These are phyloP conservation scores for Drosophila ananassae DNA, from an alignment of 1,140 invertebrate species.

Conservation along the genomic window DNA sequence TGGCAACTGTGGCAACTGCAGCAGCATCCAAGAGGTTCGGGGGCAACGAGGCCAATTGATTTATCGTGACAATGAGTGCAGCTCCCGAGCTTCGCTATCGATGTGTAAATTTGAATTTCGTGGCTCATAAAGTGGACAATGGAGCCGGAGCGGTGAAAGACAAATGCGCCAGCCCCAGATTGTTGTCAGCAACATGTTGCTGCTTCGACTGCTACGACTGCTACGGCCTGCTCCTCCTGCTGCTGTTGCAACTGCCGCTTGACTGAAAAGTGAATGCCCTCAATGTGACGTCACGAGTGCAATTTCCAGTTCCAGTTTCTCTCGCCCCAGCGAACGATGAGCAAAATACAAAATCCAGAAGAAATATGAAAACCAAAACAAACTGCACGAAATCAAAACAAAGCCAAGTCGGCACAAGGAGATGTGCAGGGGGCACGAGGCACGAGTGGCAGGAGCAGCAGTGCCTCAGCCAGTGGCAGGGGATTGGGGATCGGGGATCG, in stretches of 20 bases:
- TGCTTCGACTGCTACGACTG: conserved; percentile 8
- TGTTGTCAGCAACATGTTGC: conserved; percentile 74
- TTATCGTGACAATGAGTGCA: conserved; percentile 80
- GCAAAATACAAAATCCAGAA: conserved; percentile 81
- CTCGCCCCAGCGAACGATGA: conserved; percentile 58
- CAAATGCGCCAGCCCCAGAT: conserved; percentile 51
- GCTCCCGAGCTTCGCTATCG: conserved; percentile 60
- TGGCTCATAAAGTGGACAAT: conserved; percentile 76
- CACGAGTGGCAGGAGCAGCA: not conserved
- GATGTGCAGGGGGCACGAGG: too few relatives aligned
- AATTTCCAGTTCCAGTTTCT: conserved; percentile 45
- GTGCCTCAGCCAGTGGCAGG: not conserved
- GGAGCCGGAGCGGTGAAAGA: conserved; percentile 41
- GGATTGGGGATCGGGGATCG: not conserved
- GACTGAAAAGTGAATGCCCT: conserved; percentile 73
- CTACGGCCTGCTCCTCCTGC: too few relatives aligned
- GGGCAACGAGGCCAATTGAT: conserved; percentile 79
- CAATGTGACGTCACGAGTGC: conserved; percentile 64
- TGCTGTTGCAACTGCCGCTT: too few relatives aligned
- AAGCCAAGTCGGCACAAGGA: conserved; percentile 21
- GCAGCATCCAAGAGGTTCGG: conserved; percentile 12
- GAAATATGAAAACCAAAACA: conserved; percentile 79
- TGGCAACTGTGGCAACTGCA: not conserved
- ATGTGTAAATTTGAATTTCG: conserved; percentile 81
- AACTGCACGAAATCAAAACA: conserved; percentile 79